Evolutionary conservation across 2,797 vertebrate species (phyloP), one percentile per base, ranked within the genome.

Genomic region (Gymnoscopelus braueri): DNA sequence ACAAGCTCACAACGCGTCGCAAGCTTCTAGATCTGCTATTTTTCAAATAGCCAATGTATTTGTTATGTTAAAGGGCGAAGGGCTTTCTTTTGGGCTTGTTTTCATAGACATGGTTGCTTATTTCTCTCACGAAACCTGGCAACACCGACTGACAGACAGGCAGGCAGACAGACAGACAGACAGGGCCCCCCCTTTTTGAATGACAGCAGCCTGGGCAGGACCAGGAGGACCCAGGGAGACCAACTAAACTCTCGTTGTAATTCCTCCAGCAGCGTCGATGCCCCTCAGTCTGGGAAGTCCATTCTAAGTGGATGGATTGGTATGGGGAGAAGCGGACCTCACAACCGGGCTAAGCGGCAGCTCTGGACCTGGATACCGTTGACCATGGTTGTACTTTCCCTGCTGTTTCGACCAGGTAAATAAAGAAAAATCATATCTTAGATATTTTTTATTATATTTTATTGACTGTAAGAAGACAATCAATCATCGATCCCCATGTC

Each of bases 231-330:
- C 19, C 19, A 19, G 83, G 84, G 84, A 89, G 89, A 90, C 89
- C 83, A 91, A 83, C 19, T 19, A 19, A 19, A 19, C 85, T 84
- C 90, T 78, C 87, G 84, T 87, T 80, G 74, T 91, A 90, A 87
- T 92, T 92, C 88, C 76, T 89, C 90, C 39, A 29, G 86, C 93
- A 93, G 84, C 84, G 91, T 87, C 87, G 86, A 90, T 86, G 89
- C 91, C 90, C 81, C 93, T 89, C 91, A 94, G 92, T 86, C 83
- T 86, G 89, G 85, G 83, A 88, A 72, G 90, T 92, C 92, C 92
- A 94, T 91, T 93, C 91, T 88, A 94, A 93, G 89, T 95, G 95
- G 89, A 95, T 94, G 95, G 94, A 92, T 93, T 95, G 95, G 93
- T 83, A 95, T 95, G 95, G 94, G 95, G 94, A 94, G 91, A 94